Evolutionary conservation across 2,797 vertebrate species (phyloP).

Genomic region (Cygnus olor): DNA sequence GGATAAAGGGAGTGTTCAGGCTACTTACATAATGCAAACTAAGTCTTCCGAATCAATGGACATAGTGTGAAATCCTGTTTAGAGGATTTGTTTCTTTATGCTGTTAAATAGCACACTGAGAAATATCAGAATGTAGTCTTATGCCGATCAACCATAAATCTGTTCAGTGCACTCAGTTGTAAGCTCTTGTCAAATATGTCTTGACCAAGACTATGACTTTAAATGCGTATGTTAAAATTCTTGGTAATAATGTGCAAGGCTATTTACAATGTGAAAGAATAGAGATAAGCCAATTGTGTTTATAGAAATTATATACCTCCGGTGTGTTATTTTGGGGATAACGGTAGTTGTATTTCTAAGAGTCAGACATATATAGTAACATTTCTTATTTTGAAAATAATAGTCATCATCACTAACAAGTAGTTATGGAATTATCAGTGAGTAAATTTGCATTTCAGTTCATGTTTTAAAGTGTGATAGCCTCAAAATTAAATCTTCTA

Average conservation of each 20-base stretch:
- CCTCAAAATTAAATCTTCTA: background rate
- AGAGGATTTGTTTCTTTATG: background rate
- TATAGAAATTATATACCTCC: background rate
- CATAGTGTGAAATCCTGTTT: background rate
- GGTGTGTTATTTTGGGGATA: background rate
- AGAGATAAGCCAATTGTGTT: background rate
- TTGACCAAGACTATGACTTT: background rate
- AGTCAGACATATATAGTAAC: background rate
- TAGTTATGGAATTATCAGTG: background rate
- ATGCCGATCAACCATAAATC: background rate
- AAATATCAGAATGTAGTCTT: background rate
- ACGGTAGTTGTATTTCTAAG: background rate
- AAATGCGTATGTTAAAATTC: background rate
- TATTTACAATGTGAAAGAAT: background rate
- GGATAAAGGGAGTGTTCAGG: background rate
- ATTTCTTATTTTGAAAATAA: background rate
- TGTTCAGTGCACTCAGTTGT: rapidly evolving
- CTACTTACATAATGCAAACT: background rate
- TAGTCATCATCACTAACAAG: background rate
- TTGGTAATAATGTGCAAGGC: background rate
- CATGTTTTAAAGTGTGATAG: background rate
- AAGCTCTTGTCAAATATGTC: background rate
- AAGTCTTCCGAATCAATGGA: background rate
- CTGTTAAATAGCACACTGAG: no score
- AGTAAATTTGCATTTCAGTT: background rate